phyloP scores from a whole-genome alignment of 2,113 vertebrate species.

The Silurus glanis region DNA sequence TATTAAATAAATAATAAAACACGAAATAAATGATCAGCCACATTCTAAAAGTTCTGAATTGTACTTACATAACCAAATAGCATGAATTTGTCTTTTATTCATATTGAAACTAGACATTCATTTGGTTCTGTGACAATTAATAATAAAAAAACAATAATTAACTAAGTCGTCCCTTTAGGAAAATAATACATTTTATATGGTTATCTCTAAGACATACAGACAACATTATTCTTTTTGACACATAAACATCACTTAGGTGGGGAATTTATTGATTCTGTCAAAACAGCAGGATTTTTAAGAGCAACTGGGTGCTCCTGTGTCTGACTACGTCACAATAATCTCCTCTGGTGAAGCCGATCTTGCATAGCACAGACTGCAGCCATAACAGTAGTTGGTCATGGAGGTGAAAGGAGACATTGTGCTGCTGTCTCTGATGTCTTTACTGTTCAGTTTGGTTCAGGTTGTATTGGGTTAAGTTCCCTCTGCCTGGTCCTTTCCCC shows the following conservation, averaged over 20 bases:
- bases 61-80: constrained; percentile 57
- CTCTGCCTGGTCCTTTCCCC: constrained; percentile 58
- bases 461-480: not conserved
- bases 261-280: not conserved
- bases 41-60: constrained; percentile 46
- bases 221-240: not conserved
- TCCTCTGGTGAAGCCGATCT: constrained; percentile 45
- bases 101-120: constrained; percentile 50
- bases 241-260: not conserved
- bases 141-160: not conserved
- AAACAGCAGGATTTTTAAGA: constrained; percentile 13
- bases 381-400: constrained; percentile 62
- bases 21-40: constrained; percentile 45
- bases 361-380: constrained; percentile 57
- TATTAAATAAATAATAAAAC: constrained; percentile 33
- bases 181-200: constrained; percentile 28
- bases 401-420: constrained; percentile 13
- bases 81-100: constrained; percentile 45
- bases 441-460: constrained; percentile 26
- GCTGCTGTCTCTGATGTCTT: constrained; percentile 3
- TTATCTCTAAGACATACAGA: not conserved
- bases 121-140: constrained; percentile 52
- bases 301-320: not conserved
- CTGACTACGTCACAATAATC: constrained; percentile 4
- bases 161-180: constrained; percentile 31